A percentile compares a stretch with the other conserved stretches of the same genome.
These are phyloP conservation scores for Sphaerophoria rueppellii DNA, from an alignment of 2,888 invertebrate species.

Conservation along the genomic window DNA sequence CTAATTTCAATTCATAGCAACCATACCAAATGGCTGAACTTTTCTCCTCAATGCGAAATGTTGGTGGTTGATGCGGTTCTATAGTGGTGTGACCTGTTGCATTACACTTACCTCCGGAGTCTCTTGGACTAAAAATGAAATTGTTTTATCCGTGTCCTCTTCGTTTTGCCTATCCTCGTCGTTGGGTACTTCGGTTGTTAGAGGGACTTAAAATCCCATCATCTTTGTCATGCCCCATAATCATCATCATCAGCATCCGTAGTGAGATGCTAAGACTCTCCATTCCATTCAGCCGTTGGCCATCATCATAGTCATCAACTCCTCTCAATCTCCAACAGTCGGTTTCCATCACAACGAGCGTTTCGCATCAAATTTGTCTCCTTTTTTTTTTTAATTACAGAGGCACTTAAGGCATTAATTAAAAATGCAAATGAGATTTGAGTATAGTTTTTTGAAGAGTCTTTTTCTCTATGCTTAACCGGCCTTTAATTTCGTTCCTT, in stretches of 20 bases:
- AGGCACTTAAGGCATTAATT: slow-evolving; percentile 65
- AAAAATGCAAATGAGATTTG: slow-evolving; percentile 70
- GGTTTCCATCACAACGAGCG: background rate
- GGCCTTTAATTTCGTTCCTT: slow-evolving; percentile 54
- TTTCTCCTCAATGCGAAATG: slow-evolving; percentile 31
- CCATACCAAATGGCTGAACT: slow-evolving; percentile 36
- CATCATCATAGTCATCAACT: background rate
- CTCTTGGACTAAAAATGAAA: no score
- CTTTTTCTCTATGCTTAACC: slow-evolving; percentile 31
- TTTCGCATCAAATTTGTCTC: slow-evolving; percentile 50
- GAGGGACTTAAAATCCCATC: slow-evolving; percentile 29
- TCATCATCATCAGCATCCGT: slow-evolving; percentile 5
- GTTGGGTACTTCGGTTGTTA: background rate
- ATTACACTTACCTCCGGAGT: background rate
- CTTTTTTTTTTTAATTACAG: slow-evolving; percentile 63
- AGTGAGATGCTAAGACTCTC: background rate
- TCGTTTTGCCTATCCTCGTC: no score
- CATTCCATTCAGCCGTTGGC: no score
- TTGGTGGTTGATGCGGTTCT: background rate
- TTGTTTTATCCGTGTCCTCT: no score
- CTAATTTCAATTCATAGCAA: slow-evolving; percentile 52
- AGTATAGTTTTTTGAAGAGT: slow-evolving; percentile 46
- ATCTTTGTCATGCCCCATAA: slow-evolving; percentile 38
- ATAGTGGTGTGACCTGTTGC: slow-evolving; percentile 50
- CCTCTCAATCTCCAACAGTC: background rate